These are phyloP conservation scores for Platysternon megacephalum DNA, from an alignment of 2,113 vertebrate species.

Conservation along the genomic window DNA sequence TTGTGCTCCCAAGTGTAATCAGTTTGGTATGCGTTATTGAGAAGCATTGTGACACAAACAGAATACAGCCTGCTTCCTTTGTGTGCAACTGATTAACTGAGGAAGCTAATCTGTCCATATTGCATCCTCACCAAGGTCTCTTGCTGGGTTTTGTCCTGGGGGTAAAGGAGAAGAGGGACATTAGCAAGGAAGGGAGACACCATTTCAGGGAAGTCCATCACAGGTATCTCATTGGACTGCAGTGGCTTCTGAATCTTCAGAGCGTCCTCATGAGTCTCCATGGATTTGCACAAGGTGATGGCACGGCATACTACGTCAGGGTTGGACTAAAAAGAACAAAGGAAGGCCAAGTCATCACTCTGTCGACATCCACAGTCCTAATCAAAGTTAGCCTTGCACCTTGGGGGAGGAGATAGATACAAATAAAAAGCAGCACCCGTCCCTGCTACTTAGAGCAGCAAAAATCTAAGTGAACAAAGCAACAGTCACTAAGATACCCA, in stretches of 20 bases:
- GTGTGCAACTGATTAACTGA: neutral
- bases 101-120: neutral
- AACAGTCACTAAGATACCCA: neutral
- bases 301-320: constrained; percentile 82
- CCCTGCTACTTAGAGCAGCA: neutral
- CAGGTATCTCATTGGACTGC: constrained; percentile 72
- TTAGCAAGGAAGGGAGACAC: constrained; percentile 84
- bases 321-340: constrained; percentile 70
- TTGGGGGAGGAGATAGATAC: neutral
- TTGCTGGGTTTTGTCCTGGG: constrained; percentile 65
- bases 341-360: neutral
- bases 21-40: neutral
- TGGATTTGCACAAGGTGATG: constrained; percentile 80
- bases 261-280: constrained; percentile 65
- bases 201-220: constrained; percentile 74
- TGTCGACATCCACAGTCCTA: neutral
- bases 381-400: neutral
- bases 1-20: neutral
- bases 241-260: constrained; percentile 64
- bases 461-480: neutral
- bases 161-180: constrained; percentile 86
- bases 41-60: neutral
- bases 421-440: neutral
- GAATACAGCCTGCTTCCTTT: fast-evolving
- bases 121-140: constrained; percentile 58